Evolutionary conservation across 2,888 invertebrate species (phyloP).

Genomic region (Leucania comma): DNA sequence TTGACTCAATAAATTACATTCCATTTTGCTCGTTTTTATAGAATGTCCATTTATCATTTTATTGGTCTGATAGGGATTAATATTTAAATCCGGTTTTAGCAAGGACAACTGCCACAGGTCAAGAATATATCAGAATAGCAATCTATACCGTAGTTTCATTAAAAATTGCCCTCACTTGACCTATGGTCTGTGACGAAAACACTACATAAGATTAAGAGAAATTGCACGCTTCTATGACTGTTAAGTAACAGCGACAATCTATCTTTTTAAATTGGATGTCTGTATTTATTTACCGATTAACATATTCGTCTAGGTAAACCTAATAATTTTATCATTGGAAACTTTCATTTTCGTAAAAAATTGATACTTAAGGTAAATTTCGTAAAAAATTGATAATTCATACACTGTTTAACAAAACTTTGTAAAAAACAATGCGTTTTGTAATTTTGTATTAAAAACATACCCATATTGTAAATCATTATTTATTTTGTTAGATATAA

Average conservation of each 20-base stretch:
- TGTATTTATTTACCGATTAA: background rate
- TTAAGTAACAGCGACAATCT: constrained; percentile 9
- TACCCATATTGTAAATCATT: too few species aligned
- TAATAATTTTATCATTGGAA: background rate
- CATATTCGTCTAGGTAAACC: background rate
- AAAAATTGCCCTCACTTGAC: constrained; percentile 12
- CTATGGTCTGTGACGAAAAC: background rate
- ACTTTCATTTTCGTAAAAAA: constrained; percentile 25
- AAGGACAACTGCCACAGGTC: constrained; percentile 33
- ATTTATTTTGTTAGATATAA: too few species aligned
- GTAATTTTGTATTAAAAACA: too few species aligned
- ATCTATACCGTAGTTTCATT: constrained; percentile 2
- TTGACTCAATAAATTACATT: constrained; percentile 15
- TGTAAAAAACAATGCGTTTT: too few species aligned
- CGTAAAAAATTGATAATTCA: background rate
- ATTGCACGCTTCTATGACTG: background rate
- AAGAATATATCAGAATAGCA: constrained; percentile 28
- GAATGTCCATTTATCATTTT: constrained; percentile 25
- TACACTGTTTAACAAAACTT: background rate
- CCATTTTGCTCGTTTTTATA: constrained; percentile 9
- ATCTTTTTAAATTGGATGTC: constrained; percentile 16
- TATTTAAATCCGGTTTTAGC: constrained; percentile 38
- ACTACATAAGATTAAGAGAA: constrained; percentile 15
- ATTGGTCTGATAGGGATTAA: constrained; percentile 14
- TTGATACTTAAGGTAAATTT: background rate